Base-by-base conservation (phyloP, 2,113 vertebrate genomes). In the Alaudala cheleensis region DNA sequence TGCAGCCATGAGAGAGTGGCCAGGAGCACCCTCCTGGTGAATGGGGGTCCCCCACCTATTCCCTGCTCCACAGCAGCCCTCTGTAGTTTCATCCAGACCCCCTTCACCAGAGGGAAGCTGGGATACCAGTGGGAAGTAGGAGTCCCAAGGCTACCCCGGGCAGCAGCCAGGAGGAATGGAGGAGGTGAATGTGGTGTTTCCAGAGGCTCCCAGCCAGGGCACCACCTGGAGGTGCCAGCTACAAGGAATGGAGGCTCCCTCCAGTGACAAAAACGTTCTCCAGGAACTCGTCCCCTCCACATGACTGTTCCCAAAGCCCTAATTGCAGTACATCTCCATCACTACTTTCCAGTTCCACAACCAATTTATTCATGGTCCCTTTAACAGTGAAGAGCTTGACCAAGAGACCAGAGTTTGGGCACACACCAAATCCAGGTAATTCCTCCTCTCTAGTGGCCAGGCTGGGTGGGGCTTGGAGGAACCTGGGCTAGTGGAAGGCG, bases 1-100 rank as follows among this genome's bases (percentile, higher is more conserved):
- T 5, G n/a, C 54, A 58, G 61, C 23, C 61, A 4, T 0, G 2
- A 33, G 71, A 0, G 0, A 33, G 65, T 0, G 0, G 53, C 60
- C 22, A 45, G 54, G 71, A 60, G n/a, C 21, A 12, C 1, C 61
- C 71, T 4, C 9, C 0, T 0, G 39, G 71, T 23, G 5, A 51
- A 23, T 3, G 56, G 45, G 25, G 5, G 10, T 0, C 3, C 65
- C 34, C 11, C 0, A 1, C 4, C 19, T 17, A 4, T 2, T 12
- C 31, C 66, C 34, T 10, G 57, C 53, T 28, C 49, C 26, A 19
- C 1, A 0, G 3, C 47, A 76, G 78, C 69, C 33, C 50, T 1
- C 71, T 12, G 22, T 37, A 19, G 58, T 21, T 81, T 23, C 65
- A 66, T 9, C 50, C 86, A 61, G 37, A 6, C 1, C 57, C 29